These are phyloP conservation scores for Gymnorhina tibicen DNA, from an alignment of 2,113 vertebrate genomes.

Conservation along the genomic window DNA sequence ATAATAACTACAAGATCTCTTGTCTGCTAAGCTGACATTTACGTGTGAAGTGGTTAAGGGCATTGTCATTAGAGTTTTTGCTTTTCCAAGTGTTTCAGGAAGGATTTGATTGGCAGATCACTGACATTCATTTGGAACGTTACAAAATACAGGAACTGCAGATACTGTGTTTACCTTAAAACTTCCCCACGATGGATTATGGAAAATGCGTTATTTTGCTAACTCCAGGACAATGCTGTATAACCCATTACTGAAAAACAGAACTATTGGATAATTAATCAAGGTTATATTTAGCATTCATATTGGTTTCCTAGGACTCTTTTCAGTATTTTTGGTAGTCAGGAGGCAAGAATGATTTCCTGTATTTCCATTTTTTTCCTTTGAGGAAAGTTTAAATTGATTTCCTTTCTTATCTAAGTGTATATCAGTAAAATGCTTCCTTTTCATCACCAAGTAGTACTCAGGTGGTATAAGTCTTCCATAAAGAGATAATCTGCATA, in stretches of 20 bases:
- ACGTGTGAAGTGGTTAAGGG: not conserved
- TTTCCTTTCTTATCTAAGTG: not conserved
- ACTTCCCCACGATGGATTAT: not conserved
- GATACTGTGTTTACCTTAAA: not conserved
- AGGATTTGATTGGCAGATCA: not conserved
- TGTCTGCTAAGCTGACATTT: not conserved
- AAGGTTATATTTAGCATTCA: not conserved
- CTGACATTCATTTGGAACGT: not conserved
- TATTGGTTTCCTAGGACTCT: not conserved
- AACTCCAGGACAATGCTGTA: not conserved
- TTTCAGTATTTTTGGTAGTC: not conserved
- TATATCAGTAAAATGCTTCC: not conserved
- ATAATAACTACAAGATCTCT: not conserved
- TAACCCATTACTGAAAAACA: not conserved
- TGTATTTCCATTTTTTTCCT: not conserved
- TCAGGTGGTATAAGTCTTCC: not conserved
- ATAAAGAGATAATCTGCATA: not conserved
- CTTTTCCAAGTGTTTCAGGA: not conserved
- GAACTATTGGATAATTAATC: not conserved
- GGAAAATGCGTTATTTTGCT: not conserved
- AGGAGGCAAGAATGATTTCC: not conserved
- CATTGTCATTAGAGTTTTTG: not conserved
- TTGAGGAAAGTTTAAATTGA: not conserved
- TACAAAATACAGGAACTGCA: not conserved
- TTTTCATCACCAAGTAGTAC: not conserved